phyloP scores from a whole-genome alignment of 2,888 invertebrate genomes.

The Metellina segmentata region DNA sequence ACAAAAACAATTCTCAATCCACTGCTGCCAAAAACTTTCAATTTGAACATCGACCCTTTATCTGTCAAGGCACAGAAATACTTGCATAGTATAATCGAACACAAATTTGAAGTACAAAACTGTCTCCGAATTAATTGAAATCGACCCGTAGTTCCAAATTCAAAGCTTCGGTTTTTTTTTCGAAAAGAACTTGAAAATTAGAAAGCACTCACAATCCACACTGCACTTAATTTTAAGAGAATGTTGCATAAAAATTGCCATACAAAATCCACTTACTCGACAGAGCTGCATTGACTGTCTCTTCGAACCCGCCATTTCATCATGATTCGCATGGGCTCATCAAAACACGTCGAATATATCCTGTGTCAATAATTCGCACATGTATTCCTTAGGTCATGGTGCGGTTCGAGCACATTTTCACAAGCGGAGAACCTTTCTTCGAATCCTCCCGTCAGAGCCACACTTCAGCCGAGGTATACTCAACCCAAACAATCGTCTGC shows the following conservation, averaged over 20 bases:
- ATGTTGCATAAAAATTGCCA: background rate
- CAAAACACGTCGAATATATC: conserved; percentile 56
- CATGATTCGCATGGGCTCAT: conserved; percentile 56
- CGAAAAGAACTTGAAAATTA: too few relatives aligned
- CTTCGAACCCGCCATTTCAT: conserved; percentile 75
- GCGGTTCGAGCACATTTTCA: background rate
- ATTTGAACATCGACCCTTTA: too few relatives aligned
- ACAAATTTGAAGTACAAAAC: too few relatives aligned
- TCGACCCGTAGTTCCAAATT: too few relatives aligned
- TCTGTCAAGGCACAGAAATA: too few relatives aligned
- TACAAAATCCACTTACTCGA: conserved; percentile 57
- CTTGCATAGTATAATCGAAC: too few relatives aligned
- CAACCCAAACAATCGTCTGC: conserved; percentile 63
- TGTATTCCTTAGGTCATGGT: background rate
- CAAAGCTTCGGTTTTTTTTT: too few relatives aligned
- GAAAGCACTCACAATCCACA: too few relatives aligned
- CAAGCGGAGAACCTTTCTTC: background rate
- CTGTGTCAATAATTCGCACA: conserved; percentile 9
- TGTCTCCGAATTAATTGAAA: too few relatives aligned
- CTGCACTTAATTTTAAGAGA: too few relatives aligned
- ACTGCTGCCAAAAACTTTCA: too few relatives aligned
- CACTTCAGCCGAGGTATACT: background rate
- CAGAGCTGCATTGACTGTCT: conserved; percentile 43
- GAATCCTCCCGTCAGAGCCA: background rate
- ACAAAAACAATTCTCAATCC: too few relatives aligned